Conservation (phyloP, 2,797 vertebrate genomes). For the Semaprochilodus insignis region DNA sequence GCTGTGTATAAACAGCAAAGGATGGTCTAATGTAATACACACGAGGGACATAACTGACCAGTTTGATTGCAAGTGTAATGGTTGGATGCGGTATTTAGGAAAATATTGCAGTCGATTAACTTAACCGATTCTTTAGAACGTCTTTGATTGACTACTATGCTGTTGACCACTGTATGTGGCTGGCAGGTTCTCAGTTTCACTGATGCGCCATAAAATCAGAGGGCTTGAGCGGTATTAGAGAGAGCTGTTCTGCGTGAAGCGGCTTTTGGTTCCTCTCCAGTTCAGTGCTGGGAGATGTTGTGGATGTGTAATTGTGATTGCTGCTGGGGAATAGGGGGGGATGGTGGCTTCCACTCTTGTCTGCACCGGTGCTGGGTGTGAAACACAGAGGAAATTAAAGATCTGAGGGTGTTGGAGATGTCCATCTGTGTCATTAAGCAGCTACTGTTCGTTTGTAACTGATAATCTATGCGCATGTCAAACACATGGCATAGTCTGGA, state of each 20-base stretch:
- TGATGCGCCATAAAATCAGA: background rate
- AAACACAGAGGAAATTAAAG: constrained; percentile 33
- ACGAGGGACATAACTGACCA: background rate
- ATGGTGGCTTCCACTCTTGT: constrained; percentile 12
- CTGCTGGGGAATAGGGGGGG: constrained; percentile 1
- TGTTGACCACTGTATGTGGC: background rate
- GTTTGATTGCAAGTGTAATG: background rate
- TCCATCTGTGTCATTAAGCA: constrained; percentile 28
- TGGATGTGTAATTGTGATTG: constrained; percentile 31
- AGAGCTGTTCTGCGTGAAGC: constrained; percentile 8
- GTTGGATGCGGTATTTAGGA: background rate
- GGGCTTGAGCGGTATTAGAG: background rate
- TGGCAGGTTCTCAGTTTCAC: background rate
- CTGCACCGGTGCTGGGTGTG: background rate
- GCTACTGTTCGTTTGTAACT: constrained; percentile 9
- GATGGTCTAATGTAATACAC: background rate
- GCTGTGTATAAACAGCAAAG: constrained; percentile 1
- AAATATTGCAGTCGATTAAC: background rate
- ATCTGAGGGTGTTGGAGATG: constrained; percentile 2
- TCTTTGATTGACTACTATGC: background rate
- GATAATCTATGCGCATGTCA: background rate
- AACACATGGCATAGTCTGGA: background rate
- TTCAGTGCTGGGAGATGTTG: constrained; percentile 9
- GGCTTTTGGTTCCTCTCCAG: constrained; percentile 27
- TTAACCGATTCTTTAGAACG: background rate